A percentile compares a stretch with the other conserved stretches of the same genome.
These are phyloP conservation scores for Tuberolachnus salignus DNA, from an alignment of 2,888 invertebrate genomes.

Conservation along the genomic window DNA sequence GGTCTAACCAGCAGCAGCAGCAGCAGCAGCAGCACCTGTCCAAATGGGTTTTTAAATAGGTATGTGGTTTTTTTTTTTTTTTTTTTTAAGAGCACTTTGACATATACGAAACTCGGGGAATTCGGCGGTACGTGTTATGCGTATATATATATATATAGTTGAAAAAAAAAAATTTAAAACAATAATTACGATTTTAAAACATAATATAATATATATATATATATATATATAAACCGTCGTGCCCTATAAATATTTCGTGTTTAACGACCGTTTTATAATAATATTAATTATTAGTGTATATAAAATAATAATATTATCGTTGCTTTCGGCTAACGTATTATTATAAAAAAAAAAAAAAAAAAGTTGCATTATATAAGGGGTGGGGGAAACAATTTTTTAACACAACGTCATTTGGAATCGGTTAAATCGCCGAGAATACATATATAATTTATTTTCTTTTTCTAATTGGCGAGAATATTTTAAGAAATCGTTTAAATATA, in stretches of 20 bases:
- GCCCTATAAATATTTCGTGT: no score
- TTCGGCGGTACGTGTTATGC: not conserved
- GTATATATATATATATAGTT: not conserved
- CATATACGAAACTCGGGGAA: conserved; percentile 2
- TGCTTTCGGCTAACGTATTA: no score
- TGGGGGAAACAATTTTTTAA: no score
- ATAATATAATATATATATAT: not conserved
- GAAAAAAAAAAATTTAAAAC: not conserved
- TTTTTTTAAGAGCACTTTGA: conserved; percentile 44
- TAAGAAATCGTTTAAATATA: conserved; percentile 3
- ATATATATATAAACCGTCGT: not conserved
- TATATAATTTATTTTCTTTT: not conserved
- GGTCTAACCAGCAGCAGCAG: no score
- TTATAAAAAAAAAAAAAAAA: not conserved
- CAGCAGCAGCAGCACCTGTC: conserved; percentile 37
- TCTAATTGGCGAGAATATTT: not conserved
- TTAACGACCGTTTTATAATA: no score
- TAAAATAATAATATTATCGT: no score
- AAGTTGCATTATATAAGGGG: not conserved
- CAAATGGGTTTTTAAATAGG: conserved; percentile 53
- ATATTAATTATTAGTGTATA: no score
- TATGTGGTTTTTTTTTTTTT: no score
- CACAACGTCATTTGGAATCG: not conserved
- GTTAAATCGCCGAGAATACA: not conserved
- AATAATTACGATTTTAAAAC: conserved; percentile 29